These are phyloP conservation scores for Orthosia gothica DNA, from an alignment of 2,888 invertebrate species.

Conservation along the genomic window DNA sequence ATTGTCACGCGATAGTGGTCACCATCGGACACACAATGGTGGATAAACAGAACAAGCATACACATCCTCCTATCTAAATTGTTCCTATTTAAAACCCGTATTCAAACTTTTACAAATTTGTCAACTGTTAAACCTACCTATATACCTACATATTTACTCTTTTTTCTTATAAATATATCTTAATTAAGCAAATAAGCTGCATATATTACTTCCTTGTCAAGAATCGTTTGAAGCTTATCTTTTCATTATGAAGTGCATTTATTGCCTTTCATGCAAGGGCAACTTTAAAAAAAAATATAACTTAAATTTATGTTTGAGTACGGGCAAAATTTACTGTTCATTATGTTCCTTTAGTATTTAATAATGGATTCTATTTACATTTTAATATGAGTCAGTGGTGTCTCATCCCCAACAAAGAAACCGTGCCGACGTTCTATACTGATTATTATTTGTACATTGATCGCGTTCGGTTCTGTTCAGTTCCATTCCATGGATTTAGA, in stretches of 20 bases:
- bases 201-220: background rate
- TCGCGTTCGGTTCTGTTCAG: too few species aligned
- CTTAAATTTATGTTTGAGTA: conserved; percentile 17
- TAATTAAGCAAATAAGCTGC: too few species aligned
- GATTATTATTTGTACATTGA: too few species aligned
- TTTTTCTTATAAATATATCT: background rate
- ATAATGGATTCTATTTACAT: conserved; percentile 40
- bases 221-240: background rate
- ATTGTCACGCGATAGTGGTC: conserved; percentile 86
- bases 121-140: too few species aligned
- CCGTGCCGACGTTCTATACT: too few species aligned
- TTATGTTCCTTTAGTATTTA: conserved; percentile 32
- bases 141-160: too few species aligned
- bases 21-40: conserved; percentile 86
- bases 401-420: too few species aligned
- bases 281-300: too few species aligned
- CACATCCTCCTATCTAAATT: conserved; percentile 79
- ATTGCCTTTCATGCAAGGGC: background rate
- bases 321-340: conserved; percentile 11
- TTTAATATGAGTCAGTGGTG: conserved; percentile 4
- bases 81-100: conserved; percentile 41
- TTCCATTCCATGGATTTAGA: too few species aligned
- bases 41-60: conserved; percentile 84
- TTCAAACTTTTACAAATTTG: conserved; percentile 16
- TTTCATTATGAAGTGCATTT: background rate